phyloP scores from a whole-genome alignment of 2,888 invertebrate species.

The Synanthedon andrenaeformis region DNA sequence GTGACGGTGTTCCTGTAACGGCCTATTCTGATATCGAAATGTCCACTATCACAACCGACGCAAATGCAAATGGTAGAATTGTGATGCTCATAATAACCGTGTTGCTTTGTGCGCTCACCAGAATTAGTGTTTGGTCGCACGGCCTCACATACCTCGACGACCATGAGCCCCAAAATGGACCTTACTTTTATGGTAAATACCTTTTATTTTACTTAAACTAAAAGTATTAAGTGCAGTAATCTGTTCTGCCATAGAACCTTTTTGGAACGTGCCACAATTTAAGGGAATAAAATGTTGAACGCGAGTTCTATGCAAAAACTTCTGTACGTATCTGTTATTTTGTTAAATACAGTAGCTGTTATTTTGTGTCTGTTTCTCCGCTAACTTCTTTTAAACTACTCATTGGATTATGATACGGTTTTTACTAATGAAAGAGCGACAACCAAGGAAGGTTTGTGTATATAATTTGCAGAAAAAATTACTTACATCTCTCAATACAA shows the following conservation, averaged over 20 bases:
- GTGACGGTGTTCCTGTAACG: slow-evolving; percentile 21
- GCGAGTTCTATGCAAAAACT: too few species aligned
- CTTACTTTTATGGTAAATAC: slow-evolving; percentile 46
- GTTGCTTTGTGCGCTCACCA: slow-evolving; percentile 31
- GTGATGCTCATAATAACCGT: slow-evolving; percentile 32
- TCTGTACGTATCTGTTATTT: too few species aligned
- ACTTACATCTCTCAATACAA: too few species aligned
- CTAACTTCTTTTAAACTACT: too few species aligned
- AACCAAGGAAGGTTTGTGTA: too few species aligned
- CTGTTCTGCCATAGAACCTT: neutral
- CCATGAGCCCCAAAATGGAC: slow-evolving; percentile 48
- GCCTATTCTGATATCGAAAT: slow-evolving; percentile 5
- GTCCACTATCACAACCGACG: neutral
- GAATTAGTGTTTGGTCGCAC: slow-evolving; percentile 51
- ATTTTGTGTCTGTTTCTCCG: too few species aligned
- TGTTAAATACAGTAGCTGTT: too few species aligned
- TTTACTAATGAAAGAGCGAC: too few species aligned
- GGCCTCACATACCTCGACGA: slow-evolving; percentile 52
- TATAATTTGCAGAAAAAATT: too few species aligned
- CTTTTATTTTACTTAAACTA: neutral
- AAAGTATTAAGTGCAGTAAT: neutral
- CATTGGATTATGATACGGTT: too few species aligned
- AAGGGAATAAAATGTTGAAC: too few species aligned
- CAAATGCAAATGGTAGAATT: slow-evolving; percentile 15
- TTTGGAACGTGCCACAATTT: too few species aligned